phyloP scores from a whole-genome alignment of 2,113 vertebrate genomes.

The Erythrocebus patas region DNA sequence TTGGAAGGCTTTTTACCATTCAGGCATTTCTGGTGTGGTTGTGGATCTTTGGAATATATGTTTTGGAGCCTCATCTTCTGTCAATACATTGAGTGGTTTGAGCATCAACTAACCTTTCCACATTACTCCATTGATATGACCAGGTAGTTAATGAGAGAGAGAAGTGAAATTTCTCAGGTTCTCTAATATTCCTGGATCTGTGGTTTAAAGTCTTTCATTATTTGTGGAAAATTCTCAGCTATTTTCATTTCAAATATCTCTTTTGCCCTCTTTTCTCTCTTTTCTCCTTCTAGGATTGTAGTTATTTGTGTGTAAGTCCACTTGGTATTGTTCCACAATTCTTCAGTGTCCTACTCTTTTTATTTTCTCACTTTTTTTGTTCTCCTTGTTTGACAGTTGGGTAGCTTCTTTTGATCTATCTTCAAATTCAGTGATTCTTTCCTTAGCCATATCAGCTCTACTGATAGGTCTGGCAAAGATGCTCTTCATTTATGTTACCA shows the following conservation, averaged over 20 bases:
- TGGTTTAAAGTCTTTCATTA: not conserved
- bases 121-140: accelerated
- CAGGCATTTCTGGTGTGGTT: not conserved
- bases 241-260: not conserved
- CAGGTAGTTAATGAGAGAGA: no score
- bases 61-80: not conserved
- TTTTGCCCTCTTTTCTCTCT: not conserved
- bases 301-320: not conserved
- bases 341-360: not conserved
- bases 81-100: accelerated
- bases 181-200: not conserved
- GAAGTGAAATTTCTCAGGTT: no score
- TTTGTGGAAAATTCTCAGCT: not conserved
- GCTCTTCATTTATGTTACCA: not conserved
- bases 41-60: accelerated
- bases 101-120: not conserved
- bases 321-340: not conserved
- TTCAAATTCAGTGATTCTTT: not conserved
- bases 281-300: not conserved
- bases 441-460: not conserved
- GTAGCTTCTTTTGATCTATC: not conserved
- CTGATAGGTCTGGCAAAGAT: not conserved
- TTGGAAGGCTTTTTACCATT: not conserved
- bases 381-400: not conserved
- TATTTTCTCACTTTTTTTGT: not conserved